phyloP scores from a whole-genome alignment of 2,888 invertebrate genomes.

The Oxytorus armatus region DNA sequence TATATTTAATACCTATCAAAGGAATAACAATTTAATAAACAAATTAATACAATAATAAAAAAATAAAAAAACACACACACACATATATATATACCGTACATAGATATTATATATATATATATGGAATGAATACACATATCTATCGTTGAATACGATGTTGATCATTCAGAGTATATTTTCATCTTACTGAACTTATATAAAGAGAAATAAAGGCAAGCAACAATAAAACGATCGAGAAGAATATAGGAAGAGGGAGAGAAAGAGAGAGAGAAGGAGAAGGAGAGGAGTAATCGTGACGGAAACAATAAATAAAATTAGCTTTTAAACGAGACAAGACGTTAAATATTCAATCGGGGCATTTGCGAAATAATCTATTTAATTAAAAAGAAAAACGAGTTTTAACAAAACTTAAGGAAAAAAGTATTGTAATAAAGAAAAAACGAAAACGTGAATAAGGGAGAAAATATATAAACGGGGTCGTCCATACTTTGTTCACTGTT shows the following conservation, averaged over 20 bases:
- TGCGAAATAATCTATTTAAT: constrained; percentile 15
- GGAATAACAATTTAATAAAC: constrained; percentile 23
- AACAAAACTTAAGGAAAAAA: neutral
- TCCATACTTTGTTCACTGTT: constrained; percentile 46
- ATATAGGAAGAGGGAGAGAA: no score
- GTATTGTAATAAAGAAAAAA: constrained; percentile 14
- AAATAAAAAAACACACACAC: constrained; percentile 28
- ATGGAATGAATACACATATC: constrained; percentile 66
- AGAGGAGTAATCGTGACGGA: constrained; percentile 51
- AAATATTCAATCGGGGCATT: constrained; percentile 40
- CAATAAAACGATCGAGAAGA: constrained; percentile 26
- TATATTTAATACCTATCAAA: constrained; percentile 47
- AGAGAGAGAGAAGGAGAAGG: no score
- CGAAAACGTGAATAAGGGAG: constrained; percentile 49
- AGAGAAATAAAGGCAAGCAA: no score
- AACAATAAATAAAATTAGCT: constrained; percentile 63
- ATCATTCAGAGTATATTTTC: constrained; percentile 80
- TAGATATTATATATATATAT: constrained; percentile 23
- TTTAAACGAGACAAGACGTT: neutral
- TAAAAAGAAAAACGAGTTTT: neutral
- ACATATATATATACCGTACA: constrained; percentile 46
- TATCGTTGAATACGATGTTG: constrained; percentile 71
- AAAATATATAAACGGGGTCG: constrained; percentile 17
- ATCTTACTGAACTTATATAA: constrained; percentile 66
- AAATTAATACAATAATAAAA: constrained; percentile 33